Evolutionary conservation across 1,140 invertebrate species (phyloP).

Genomic region (Aphaenogaster rudis): DNA sequence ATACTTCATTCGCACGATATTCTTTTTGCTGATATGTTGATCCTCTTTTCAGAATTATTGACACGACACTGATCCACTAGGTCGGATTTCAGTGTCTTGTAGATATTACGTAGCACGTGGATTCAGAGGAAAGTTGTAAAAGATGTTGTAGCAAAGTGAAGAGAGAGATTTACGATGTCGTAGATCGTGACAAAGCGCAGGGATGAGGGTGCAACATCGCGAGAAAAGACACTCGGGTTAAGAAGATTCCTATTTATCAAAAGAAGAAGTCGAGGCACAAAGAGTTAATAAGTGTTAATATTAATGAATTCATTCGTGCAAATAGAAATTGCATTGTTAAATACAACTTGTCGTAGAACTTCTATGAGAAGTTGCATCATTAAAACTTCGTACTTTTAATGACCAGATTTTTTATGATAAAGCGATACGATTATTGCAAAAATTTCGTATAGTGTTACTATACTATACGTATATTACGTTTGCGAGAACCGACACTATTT

Average conservation of each 20-base stretch:
- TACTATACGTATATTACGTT: neutral
- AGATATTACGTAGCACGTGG: neutral
- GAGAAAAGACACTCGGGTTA: constrained; percentile 8
- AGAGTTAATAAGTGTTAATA: neutral
- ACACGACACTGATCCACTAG: neutral
- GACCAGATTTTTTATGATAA: neutral
- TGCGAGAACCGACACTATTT: neutral
- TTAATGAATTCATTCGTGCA: neutral
- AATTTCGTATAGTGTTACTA: neutral
- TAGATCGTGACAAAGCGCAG: neutral
- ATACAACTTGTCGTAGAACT: neutral
- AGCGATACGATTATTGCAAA: neutral
- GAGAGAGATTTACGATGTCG: constrained; percentile 5
- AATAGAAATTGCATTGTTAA: neutral
- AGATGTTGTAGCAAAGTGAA: constrained; percentile 3
- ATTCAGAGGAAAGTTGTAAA: neutral
- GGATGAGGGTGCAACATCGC: neutral
- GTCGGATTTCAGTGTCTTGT: neutral
- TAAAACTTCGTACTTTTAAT: neutral
- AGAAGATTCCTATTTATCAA: neutral
- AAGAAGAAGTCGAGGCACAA: neutral
- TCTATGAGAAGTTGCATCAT: neutral
- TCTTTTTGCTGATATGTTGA: constrained; percentile 14
- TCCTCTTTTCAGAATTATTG: constrained; percentile 35
- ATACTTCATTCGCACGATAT: constrained; percentile 5